phyloP scores from a whole-genome alignment of 2,113 vertebrate genomes.

The Nicator chloris region DNA sequence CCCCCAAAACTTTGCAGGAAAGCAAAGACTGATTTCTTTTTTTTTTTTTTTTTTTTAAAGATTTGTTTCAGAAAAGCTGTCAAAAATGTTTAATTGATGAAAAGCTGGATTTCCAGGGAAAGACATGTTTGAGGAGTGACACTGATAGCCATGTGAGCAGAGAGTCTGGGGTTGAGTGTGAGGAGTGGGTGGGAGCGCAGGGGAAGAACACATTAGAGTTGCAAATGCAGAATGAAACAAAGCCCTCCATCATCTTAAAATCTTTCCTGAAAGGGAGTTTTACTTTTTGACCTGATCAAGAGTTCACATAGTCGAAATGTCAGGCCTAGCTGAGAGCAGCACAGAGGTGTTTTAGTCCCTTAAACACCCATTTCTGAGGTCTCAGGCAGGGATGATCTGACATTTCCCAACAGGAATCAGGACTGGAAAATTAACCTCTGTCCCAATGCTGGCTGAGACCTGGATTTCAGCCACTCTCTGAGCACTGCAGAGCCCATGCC shows the following conservation, averaged over 20 bases:
- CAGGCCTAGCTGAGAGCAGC: not conserved
- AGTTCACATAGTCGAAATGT: not conserved
- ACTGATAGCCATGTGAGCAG: slow-evolving; percentile 57
- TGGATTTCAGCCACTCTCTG: not conserved
- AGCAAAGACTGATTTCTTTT: not conserved
- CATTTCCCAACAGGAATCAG: not conserved
- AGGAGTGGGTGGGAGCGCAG: slow-evolving; percentile 46
- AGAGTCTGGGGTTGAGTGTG: slow-evolving; percentile 33
- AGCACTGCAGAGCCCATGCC: not conserved
- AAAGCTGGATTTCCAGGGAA: slow-evolving; percentile 51
- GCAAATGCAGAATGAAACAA: slow-evolving; percentile 31
- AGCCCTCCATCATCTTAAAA: not conserved
- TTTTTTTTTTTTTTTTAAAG: not conserved
- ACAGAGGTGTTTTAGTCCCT: not conserved
- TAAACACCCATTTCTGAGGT: not conserved
- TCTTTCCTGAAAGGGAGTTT: not conserved
- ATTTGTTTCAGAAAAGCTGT: slow-evolving; percentile 54
- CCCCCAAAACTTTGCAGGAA: not conserved
- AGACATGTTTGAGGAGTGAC: slow-evolving; percentile 46
- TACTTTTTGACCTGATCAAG: not conserved
- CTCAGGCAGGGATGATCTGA: not conserved
- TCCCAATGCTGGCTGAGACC: accelerated
- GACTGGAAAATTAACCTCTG: not conserved
- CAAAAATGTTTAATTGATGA: slow-evolving; percentile 68
- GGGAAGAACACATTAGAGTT: slow-evolving; percentile 48